Evolutionary conservation across 2,888 invertebrate genomes (phyloP).

Genomic region (Eristalis arbustorum): DNA sequence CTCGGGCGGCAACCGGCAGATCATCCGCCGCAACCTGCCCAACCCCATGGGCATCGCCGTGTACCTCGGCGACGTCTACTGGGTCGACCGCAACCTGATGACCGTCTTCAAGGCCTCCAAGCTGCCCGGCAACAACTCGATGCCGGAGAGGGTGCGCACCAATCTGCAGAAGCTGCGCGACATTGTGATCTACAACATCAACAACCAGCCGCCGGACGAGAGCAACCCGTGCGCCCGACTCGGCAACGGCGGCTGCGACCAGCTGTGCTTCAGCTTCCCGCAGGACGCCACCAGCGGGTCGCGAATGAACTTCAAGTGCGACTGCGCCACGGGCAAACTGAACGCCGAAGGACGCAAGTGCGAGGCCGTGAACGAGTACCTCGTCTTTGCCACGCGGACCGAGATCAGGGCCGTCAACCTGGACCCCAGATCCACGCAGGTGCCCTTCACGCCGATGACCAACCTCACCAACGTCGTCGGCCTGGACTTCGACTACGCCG

Average conservation of each 20-base stretch:
- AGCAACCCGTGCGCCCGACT: constrained; percentile 89
- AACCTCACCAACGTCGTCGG: constrained; percentile 96
- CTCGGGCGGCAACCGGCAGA: constrained; percentile 89
- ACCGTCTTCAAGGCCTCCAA: constrained; percentile 91
- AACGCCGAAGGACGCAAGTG: constrained; percentile 86
- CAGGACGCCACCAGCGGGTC: constrained; percentile 82
- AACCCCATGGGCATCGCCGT: constrained; percentile 97
- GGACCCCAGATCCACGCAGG: constrained; percentile 89
- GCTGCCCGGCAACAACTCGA: constrained; percentile 85
- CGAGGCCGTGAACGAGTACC: constrained; percentile 91
- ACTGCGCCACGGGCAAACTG: constrained; percentile 94
- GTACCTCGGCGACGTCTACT: constrained; percentile 91
- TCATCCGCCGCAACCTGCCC: constrained; percentile 92
- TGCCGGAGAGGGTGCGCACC: constrained; percentile 88
- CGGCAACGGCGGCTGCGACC: constrained; percentile 93
- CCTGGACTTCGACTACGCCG: constrained; percentile 95
- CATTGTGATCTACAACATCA: constrained; percentile 93
- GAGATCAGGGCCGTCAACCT: constrained; percentile 95
- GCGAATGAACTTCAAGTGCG: constrained; percentile 86
- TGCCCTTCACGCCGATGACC: constrained; percentile 91
- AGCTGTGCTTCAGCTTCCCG: constrained; percentile 96
- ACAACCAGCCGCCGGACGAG: constrained; percentile 92
- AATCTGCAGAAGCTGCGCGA: constrained; percentile 93
- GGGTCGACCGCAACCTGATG: constrained; percentile 96
- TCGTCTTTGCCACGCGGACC: constrained; percentile 96